Evolutionary conservation across 1,140 invertebrate genomes (phyloP).

Genomic region (Periplaneta americana): DNA sequence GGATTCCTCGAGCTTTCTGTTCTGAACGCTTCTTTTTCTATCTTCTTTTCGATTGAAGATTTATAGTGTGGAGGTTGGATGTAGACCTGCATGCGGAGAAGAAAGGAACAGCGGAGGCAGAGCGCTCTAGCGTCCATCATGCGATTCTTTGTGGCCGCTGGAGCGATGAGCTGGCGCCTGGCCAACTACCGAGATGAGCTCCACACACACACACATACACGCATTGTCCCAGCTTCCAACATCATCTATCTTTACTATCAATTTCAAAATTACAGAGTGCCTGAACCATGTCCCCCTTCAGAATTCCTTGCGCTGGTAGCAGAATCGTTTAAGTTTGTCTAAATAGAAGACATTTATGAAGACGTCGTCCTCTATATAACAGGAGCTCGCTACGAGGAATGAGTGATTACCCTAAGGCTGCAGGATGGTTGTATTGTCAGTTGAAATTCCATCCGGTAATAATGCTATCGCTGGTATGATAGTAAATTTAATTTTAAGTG

Average conservation of each 20-base stretch:
- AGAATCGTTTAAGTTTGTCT: neutral
- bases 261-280: neutral
- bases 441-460: too few relatives aligned
- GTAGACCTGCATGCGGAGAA: neutral
- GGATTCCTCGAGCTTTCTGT: neutral
- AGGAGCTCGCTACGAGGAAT: neutral
- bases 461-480: too few relatives aligned
- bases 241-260: neutral
- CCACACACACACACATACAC: neutral
- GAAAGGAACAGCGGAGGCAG: neutral
- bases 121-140: neutral
- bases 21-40: neutral
- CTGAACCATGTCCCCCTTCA: neutral
- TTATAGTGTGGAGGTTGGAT: conserved; percentile 4
- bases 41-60: conserved; percentile 1
- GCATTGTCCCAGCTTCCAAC: neutral
- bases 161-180: neutral
- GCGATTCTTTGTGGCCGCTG: neutral
- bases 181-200: neutral
- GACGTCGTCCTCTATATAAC: too few relatives aligned
- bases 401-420: neutral
- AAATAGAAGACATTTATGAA: neutral
- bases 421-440: too few relatives aligned
- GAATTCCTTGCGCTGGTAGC: neutral
- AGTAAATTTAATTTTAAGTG: too few relatives aligned